Evolutionary conservation across 2,888 invertebrate species (phyloP).

Genomic region (Ophioninae sp.): DNA sequence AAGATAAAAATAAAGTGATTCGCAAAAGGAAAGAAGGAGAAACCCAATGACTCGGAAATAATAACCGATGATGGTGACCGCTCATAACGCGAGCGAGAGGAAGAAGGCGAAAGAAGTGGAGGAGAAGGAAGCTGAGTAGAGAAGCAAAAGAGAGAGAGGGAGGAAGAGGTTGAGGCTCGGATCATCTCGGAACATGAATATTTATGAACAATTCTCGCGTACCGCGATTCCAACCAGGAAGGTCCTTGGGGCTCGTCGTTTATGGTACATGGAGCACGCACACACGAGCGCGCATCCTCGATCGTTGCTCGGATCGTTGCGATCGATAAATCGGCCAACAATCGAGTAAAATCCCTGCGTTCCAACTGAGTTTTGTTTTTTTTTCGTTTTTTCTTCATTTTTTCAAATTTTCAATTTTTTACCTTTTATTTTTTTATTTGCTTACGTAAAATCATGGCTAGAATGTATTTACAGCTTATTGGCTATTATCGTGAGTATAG

Average conservation of each 20-base stretch:
- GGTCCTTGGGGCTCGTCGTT: conserved; percentile 69
- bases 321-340: conserved; percentile 69
- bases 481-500: too few relatives aligned
- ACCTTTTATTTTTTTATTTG: background rate
- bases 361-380: too few relatives aligned
- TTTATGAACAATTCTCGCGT: conserved; percentile 35
- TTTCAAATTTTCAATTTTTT: background rate
- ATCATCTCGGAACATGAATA: conserved; percentile 26
- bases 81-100: background rate
- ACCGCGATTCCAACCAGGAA: conserved; percentile 64
- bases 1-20: background rate
- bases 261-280: background rate
- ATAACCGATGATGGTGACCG: conserved; percentile 8
- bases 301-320: conserved; percentile 35
- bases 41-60: conserved; percentile 20
- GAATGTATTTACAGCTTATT: too few relatives aligned
- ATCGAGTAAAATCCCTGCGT: conserved; percentile 10
- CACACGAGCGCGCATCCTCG: background rate
- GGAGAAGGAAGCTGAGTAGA: background rate
- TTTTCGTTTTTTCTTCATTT: too few relatives aligned
- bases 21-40: conserved; percentile 11
- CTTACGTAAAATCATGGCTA: too few relatives aligned
- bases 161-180: background rate
- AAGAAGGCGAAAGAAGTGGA: conserved; percentile 30
- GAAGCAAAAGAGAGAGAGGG: background rate